A percentile compares a stretch with the other conserved stretches of the same genome.
phyloP scores from a whole-genome alignment of 2,113 vertebrate genomes.

The Rostratula benghalensis region DNA sequence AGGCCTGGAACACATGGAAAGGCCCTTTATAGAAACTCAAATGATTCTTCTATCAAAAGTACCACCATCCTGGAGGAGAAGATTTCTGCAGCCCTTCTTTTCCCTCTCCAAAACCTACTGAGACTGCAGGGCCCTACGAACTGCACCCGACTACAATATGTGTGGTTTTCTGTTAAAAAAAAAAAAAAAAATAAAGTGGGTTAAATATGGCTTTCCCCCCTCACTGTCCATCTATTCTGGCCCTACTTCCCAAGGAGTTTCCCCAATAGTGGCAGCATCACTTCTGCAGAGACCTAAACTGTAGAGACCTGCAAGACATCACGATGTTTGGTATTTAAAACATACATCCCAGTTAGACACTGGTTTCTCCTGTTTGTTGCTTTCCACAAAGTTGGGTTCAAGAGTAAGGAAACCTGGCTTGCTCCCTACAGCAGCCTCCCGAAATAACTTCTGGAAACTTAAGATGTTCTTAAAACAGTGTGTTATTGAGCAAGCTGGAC shows the following conservation, averaged over 20 bases:
- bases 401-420: background rate
- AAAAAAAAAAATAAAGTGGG: background rate
- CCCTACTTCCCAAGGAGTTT: background rate
- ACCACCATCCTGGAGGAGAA: background rate
- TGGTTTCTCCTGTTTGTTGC: background rate
- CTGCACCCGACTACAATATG: rapidly evolving
- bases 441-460: background rate
- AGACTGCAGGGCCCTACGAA: background rate
- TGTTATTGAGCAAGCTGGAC: background rate
- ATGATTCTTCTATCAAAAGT: background rate
- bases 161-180: rapidly evolving
- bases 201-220: background rate
- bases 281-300: background rate
- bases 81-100: background rate
- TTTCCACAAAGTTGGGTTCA: background rate
- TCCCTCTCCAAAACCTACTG: background rate
- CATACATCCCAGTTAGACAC: rapidly evolving
- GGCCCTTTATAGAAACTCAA: background rate
- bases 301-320: background rate
- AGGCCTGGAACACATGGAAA: rapidly evolving
- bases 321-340: background rate
- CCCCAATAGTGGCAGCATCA: background rate
- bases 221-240: background rate
- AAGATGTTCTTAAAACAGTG: background rate
- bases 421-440: background rate